phyloP scores from a whole-genome alignment of 2,888 invertebrate species.

The Caenorhabditis becei region DNA sequence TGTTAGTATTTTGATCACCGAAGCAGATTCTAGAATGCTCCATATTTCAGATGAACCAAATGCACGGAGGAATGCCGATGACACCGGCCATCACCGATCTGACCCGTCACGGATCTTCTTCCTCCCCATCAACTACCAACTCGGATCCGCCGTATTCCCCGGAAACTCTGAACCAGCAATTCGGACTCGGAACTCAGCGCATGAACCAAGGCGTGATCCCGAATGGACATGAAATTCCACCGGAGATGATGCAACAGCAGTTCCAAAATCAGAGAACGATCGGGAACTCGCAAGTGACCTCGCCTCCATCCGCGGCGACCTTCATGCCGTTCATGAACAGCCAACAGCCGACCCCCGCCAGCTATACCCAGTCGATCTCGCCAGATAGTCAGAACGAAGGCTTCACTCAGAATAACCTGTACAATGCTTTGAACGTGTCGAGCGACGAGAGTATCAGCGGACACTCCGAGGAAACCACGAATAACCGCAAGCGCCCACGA shows the following conservation, averaged over 20 bases:
- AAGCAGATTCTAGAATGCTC: neutral
- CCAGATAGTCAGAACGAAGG: constrained; percentile 51
- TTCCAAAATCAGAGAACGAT: constrained; percentile 19
- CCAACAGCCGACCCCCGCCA: constrained; percentile 58
- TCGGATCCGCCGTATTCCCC: constrained; percentile 80
- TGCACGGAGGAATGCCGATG: constrained; percentile 73
- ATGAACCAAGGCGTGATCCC: constrained; percentile 67
- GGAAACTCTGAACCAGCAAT: constrained; percentile 70
- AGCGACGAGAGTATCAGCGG: constrained; percentile 69
- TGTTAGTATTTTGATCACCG: neutral
- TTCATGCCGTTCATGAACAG: constrained; percentile 46
- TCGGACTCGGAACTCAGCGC: constrained; percentile 49
- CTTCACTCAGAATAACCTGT: constrained; percentile 32
- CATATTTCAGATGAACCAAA: constrained; percentile 16
- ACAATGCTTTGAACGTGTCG: constrained; percentile 60
- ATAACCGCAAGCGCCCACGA: constrained; percentile 61
- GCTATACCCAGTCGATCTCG: constrained; percentile 48
- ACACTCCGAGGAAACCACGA: constrained; percentile 49
- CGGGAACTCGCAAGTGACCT: constrained; percentile 12
- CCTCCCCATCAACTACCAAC: constrained; percentile 76
- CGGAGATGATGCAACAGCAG: constrained; percentile 38
- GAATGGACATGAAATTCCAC: constrained; percentile 59
- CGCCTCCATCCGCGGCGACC: constrained; percentile 24
- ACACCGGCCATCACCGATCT: constrained; percentile 80
- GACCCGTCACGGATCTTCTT: constrained; percentile 73